Conservation (phyloP, 2,888 invertebrate genomes). For the Protonemura montana region DNA sequence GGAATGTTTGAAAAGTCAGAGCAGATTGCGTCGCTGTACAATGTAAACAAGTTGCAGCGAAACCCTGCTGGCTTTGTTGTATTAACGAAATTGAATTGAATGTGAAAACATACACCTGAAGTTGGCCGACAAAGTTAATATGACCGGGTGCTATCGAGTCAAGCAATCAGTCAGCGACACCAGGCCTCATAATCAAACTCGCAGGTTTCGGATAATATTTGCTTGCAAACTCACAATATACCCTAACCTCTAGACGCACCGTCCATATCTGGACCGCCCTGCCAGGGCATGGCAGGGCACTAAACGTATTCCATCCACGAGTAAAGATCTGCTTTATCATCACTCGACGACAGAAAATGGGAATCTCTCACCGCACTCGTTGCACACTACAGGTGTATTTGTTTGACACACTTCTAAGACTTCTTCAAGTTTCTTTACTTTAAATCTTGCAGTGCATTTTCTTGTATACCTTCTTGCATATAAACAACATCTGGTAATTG, state of each 20-base stretch:
- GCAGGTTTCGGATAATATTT: not conserved
- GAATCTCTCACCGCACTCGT: not conserved
- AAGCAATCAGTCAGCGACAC: no score
- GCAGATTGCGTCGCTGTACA: not conserved
- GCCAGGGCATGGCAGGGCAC: not conserved
- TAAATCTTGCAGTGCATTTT: not conserved
- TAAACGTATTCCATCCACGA: not conserved
- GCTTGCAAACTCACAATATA: not conserved
- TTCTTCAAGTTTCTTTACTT: not conserved
- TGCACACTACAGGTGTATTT: not conserved
- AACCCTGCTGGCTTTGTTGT: no score
- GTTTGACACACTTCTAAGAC: not conserved
- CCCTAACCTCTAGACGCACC: not conserved
- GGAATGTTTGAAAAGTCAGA: not conserved
- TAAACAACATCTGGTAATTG: not conserved
- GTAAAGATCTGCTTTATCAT: not conserved
- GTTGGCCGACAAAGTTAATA: no score
- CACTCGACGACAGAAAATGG: not conserved
- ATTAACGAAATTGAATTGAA: no score
- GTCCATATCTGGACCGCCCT: no score
- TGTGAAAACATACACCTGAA: no score
- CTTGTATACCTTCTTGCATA: no score
- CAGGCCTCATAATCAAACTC: not conserved
- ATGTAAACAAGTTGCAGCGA: not conserved
- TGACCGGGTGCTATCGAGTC: no score